phyloP scores from a whole-genome alignment of 2,797 vertebrate species.

The Tinamus major region DNA sequence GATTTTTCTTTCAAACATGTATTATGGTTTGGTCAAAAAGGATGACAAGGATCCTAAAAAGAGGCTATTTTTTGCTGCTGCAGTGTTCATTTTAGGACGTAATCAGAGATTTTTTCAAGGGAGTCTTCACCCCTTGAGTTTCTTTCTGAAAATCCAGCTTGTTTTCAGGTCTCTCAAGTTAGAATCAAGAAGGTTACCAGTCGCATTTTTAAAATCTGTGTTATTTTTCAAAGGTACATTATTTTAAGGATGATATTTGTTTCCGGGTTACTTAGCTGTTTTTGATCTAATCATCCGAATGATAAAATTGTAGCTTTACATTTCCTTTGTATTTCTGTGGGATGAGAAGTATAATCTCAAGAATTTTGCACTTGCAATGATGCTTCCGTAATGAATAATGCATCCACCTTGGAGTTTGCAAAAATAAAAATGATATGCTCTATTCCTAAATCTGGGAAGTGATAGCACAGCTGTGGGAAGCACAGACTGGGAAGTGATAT shows the following conservation, averaged over 20 bases:
- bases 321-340: background rate
- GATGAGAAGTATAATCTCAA: background rate
- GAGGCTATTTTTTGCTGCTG: background rate
- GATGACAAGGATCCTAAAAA: background rate
- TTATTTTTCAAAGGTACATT: background rate
- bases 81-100: too few relatives aligned
- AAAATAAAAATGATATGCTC: background rate
- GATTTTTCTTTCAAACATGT: background rate
- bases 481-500: background rate
- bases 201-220: background rate
- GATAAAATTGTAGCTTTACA: background rate
- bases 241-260: background rate
- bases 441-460: background rate
- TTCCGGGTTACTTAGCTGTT: background rate
- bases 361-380: too few relatives aligned
- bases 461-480: too few relatives aligned
- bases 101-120: background rate
- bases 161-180: background rate
- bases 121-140: background rate
- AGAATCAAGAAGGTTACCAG: background rate
- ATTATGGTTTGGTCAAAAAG: background rate
- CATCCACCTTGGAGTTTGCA: too few relatives aligned
- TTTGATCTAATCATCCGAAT: background rate
- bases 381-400: too few relatives aligned
- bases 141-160: background rate